These are phyloP conservation scores for Brachionus manjavacas DNA, from an alignment of 1,140 invertebrate genomes.

Conservation along the genomic window DNA sequence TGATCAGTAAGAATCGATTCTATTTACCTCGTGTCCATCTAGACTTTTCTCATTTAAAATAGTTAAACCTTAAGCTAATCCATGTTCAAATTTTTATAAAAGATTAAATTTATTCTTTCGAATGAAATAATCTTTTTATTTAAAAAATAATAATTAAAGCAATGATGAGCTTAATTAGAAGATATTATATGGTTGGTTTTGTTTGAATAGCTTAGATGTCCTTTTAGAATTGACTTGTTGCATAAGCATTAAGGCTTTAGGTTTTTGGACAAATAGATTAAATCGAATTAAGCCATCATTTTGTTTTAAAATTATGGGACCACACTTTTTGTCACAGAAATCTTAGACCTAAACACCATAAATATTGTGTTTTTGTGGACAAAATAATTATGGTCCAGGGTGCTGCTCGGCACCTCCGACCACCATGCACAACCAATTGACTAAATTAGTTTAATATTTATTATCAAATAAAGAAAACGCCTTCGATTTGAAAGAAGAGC, in stretches of 20 bases:
- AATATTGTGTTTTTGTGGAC: neutral
- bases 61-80: neutral
- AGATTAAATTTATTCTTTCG: constrained; percentile 6
- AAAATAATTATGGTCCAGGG: neutral
- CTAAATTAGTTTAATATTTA: neutral
- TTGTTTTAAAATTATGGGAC: neutral
- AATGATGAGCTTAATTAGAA: neutral
- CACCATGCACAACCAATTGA: neutral
- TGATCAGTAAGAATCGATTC: neutral
- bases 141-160: neutral
- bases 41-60: neutral
- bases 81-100: neutral
- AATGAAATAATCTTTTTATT: constrained; percentile 14
- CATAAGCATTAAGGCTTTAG: neutral
- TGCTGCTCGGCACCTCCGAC: neutral
- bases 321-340: neutral
- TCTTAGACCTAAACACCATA: neutral
- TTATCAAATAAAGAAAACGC: neutral
- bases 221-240: neutral
- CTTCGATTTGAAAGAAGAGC: neutral
- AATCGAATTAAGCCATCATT: neutral
- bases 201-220: neutral
- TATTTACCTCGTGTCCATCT: neutral
- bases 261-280: neutral
- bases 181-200: neutral